A percentile compares a stretch with the other conserved stretches of the same genome.
These are phyloP conservation scores for Mythimna lalbum DNA, from an alignment of 2,888 invertebrate genomes.

Conservation along the genomic window DNA sequence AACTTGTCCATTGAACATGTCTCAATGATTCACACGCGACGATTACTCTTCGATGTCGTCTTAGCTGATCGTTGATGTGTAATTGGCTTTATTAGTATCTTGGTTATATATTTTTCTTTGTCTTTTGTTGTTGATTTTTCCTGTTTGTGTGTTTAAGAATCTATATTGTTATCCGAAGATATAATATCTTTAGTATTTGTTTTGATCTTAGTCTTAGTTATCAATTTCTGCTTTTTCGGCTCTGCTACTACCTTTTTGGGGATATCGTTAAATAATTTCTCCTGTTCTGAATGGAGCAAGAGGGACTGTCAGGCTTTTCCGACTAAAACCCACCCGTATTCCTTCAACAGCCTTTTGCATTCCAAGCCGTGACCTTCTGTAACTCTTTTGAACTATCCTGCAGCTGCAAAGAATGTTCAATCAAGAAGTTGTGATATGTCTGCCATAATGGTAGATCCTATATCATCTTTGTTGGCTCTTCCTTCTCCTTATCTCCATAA, in stretches of 20 bases:
- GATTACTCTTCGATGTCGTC: conserved; percentile 32
- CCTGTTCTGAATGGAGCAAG: too few species aligned
- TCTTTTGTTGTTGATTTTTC: conserved; percentile 8
- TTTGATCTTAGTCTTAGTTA: not conserved
- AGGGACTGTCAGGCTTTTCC: too few species aligned
- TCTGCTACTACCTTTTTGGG: too few species aligned
- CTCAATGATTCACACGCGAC: conserved; percentile 43
- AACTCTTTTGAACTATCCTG: too few species aligned
- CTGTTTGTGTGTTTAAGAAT: not conserved
- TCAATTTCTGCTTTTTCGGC: accelerated
- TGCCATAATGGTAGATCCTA: not conserved
- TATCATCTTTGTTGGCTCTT: not conserved
- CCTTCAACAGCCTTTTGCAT: too few species aligned
- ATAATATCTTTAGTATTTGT: not conserved
- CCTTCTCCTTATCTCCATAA: not conserved
- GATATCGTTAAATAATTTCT: too few species aligned
- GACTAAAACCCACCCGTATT: too few species aligned
- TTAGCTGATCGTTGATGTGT: conserved; percentile 7
- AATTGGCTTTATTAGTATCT: conserved; percentile 28
- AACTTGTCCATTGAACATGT: conserved; percentile 49
- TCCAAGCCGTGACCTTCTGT: too few species aligned
- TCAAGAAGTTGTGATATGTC: not conserved
- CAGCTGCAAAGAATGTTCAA: not conserved
- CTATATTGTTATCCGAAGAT: not conserved
- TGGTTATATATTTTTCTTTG: conserved; percentile 14